phyloP scores from a whole-genome alignment of 2,888 invertebrate species.

The Drosophila mettleri region DNA sequence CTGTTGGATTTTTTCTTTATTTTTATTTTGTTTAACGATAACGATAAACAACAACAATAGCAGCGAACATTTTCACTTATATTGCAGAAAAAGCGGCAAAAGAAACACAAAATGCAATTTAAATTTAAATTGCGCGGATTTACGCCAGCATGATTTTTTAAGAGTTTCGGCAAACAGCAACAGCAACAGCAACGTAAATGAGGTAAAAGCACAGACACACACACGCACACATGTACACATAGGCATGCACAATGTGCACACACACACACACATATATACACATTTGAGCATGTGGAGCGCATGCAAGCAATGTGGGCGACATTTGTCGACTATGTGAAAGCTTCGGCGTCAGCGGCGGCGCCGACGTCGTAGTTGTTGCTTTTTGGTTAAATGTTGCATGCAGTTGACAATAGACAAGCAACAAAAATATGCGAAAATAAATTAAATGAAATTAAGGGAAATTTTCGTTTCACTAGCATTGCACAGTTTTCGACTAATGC shows the following conservation, averaged over 20 bases:
- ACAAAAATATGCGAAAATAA: conserved; percentile 28
- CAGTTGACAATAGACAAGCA: conserved; percentile 69
- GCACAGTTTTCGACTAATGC: conserved; percentile 34
- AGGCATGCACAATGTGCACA: too few relatives aligned
- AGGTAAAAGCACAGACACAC: conserved; percentile 56
- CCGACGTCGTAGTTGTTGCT: conserved; percentile 20
- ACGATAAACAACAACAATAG: conserved; percentile 20
- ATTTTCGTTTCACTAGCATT: conserved; percentile 37
- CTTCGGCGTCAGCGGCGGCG: conserved; percentile 11
- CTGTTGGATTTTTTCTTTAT: conserved; percentile 24
- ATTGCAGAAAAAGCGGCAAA: conserved; percentile 20
- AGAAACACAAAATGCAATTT: conserved; percentile 66
- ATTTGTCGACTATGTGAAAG: conserved; percentile 32
- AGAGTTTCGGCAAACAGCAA: conserved; percentile 58
- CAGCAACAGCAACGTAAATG: conserved; percentile 51
- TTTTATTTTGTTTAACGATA: conserved; percentile 20
- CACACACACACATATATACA: conserved; percentile 10
- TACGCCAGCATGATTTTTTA: conserved; percentile 80
- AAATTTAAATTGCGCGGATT: conserved; percentile 81
- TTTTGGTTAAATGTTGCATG: conserved; percentile 77
- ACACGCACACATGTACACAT: conserved; percentile 22
- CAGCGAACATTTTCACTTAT: conserved; percentile 57
- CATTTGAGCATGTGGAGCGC: conserved; percentile 57
- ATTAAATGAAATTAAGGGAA: conserved; percentile 51
- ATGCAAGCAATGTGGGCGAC: conserved; percentile 65